Evolutionary conservation across 2,113 vertebrate species (phyloP), one percentile per base, ranked within the genome.

Genomic region (Cinclus mexicanus): DNA sequence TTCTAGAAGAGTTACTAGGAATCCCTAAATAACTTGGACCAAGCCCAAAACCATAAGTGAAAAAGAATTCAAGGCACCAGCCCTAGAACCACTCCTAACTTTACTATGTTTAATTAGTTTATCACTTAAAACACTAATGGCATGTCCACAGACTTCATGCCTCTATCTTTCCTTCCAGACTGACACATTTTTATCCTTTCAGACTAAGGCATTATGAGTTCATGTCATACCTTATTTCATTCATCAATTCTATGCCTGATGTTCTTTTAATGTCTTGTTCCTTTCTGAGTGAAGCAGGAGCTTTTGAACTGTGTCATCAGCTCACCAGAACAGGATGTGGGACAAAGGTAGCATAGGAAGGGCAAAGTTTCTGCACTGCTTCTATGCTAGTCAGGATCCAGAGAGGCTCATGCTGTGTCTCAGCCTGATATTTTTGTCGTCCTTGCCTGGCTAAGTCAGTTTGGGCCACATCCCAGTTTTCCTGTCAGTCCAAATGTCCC

Each of bases 21-120:
- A 61, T 83, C 57, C 35, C 86, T 94, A 69, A 95, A 85, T 86
- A 85, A 84, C 72, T 84, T 60, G 44, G 64, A 67, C 72, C 67
- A 33, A 80, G 69, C 59, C 68, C 65, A 93, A 89, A 95, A 91
- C 79, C 79, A 49, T 95, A 95, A 94, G 78, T 75, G 83, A 91
- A 92, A 91, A 93, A 88, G 91, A 95, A 95, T 93, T 91, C 64
- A 84, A 91, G 89, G 89, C 71, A 88, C 26, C 44, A 92, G 70
- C 72, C 53, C 78, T 70, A 92, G 90, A 94, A 92, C 87, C 90
- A 93, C 93, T 94, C 93, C 90, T 93, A 95, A 93, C 71, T 89
- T 88, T 89, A 95, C 76, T 71, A 28, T 88, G 76, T 96, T 95
- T 96, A 90, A 89, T 94, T 86, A 90, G 90, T 96, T 95, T 93